Base-by-base conservation (phyloP, 1,140 invertebrate genomes). In the Brachystomella parvula region DNA sequence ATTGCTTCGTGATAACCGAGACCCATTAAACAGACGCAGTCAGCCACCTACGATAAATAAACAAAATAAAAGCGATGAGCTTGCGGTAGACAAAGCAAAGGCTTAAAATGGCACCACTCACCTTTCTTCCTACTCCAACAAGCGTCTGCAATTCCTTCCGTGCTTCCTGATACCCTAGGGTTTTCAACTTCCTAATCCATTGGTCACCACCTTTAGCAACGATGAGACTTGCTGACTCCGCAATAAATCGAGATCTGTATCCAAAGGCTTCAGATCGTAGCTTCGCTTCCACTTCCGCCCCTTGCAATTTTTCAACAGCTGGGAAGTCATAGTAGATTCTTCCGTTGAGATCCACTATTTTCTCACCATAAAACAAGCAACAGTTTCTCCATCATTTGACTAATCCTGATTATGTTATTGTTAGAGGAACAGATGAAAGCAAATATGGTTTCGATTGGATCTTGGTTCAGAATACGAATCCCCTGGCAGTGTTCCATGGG, bases 21-120 rank as follows among this genome's bases (percentile, higher is more conserved):
- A 1, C 94, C 94, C 95, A 98, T 98, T 2, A 99, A 81, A 78
- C 92, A 96, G 73, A 99, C 90, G 78, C 96, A 99, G 78, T 99
- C 96, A n/a, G 96, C 94, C 26, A 98, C 90, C 89, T 92, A 73
- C 47, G 78, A 78, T 21, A 39, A 59, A 67, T 67, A 71, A 56
- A 24, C 44, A 31, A 69, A 29, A 69, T 47, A 60, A 26, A 63
- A 69, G 31, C 28, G 17, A 71, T 66, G 33, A 66, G 67, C 64
- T 49, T 49, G 28, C 65, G 57, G 17, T 9, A 59, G 60, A 59
- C 6, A 0, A 49, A 53, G 53, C 21, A 21, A 61, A 61, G 61
- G 24, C 28, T n/a, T 39, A 68, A 31, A 75, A 12, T n/a, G n/a
- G 6, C 12, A 9, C 9, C 9, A 15, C 30, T 62, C 77, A 89